These are phyloP conservation scores for Cancer borealis DNA, from an alignment of 2,888 invertebrate genomes.

Conservation along the genomic window DNA sequence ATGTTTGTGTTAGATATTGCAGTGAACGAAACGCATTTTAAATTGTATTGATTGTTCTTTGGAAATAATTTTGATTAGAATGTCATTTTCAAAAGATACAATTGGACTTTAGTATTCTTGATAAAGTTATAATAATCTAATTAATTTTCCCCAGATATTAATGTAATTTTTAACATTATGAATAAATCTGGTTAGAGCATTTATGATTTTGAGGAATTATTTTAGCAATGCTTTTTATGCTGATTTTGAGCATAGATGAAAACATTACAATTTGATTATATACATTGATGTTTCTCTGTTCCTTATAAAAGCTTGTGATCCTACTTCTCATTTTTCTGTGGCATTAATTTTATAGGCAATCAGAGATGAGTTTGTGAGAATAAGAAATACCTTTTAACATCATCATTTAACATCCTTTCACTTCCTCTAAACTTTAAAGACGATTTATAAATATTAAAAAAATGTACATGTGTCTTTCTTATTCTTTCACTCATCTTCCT, in stretches of 20 bases:
- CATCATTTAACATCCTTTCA: background rate
- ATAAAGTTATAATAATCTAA: background rate
- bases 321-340: conserved; percentile 47
- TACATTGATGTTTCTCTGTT: conserved; percentile 54
- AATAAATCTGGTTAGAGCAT: conserved; percentile 30
- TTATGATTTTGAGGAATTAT: conserved; percentile 48
- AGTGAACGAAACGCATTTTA: background rate
- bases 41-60: background rate
- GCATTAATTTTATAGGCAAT: conserved; percentile 54
- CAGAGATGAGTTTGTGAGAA: conserved; percentile 61
- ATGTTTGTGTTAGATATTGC: background rate
- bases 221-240: conserved; percentile 59
- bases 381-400: conserved; percentile 45
- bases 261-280: conserved; percentile 45
- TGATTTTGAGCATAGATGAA: conserved; percentile 41
- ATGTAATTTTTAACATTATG: background rate
- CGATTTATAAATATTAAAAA: background rate
- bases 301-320: conserved; percentile 36
- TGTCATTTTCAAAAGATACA: background rate
- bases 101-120: background rate
- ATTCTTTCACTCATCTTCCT: conserved; percentile 47
- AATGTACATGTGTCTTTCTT: background rate
- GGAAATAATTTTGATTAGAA: conserved; percentile 7
- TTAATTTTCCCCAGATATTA: conserved; percentile 36
- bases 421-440: background rate